These are phyloP conservation scores for Pitta sordida DNA, from an alignment of 2,113 vertebrate species.

Conservation along the genomic window DNA sequence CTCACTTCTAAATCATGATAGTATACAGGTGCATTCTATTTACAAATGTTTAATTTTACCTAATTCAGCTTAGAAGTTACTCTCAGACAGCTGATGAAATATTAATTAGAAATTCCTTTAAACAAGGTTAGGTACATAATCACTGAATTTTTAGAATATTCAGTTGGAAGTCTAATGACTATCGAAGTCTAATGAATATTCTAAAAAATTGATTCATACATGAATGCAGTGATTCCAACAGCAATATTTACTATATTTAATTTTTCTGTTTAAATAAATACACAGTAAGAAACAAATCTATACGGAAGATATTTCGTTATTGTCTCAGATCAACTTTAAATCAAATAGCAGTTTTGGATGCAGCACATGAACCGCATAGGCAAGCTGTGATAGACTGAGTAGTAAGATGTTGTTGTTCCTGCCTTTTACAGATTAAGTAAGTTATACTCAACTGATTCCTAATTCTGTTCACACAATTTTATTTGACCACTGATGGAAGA, in stretches of 20 bases:
- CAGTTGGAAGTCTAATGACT: background rate
- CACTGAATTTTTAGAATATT: conserved; percentile 5
- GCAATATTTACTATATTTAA: background rate
- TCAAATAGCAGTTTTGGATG: background rate
- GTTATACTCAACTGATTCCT: background rate
- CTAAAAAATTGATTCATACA: background rate
- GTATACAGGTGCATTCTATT: background rate
- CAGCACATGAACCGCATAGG: background rate
- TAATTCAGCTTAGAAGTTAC: conserved; percentile 34
- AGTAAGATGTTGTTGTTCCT: background rate
- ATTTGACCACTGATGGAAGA: background rate
- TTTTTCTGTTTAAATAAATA: background rate
- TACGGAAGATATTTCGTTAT: background rate
- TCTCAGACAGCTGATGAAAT: conserved; percentile 27
- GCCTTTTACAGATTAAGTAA: background rate
- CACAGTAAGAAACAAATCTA: background rate
- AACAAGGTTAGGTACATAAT: conserved; percentile 15
- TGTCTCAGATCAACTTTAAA: background rate
- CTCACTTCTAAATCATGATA: too few species aligned
- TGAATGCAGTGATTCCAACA: background rate
- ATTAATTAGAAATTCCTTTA: conserved; percentile 60
- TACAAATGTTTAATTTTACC: conserved; percentile 49
- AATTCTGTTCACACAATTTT: background rate
- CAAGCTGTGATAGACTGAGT: background rate
- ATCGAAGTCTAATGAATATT: too few species aligned